These are phyloP conservation scores for Conus canariensis DNA, from an alignment of 2,888 invertebrate genomes.

Conservation along the genomic window DNA sequence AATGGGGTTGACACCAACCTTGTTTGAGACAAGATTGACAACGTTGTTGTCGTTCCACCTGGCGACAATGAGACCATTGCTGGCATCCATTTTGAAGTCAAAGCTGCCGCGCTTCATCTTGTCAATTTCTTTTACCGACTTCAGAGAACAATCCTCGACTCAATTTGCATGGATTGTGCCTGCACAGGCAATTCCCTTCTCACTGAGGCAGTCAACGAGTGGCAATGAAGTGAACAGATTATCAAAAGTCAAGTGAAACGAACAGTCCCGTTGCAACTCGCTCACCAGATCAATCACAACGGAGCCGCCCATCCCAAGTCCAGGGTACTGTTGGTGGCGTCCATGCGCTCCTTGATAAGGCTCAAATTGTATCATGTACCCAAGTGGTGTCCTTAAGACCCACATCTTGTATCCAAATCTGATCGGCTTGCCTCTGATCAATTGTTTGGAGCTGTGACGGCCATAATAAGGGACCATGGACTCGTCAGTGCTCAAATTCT, in stretches of 20 bases:
- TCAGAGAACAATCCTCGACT: neutral
- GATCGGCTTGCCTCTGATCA: neutral
- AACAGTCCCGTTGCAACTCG: neutral
- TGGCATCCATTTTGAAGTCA: neutral
- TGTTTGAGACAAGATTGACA: constrained; percentile 13
- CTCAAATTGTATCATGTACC: neutral
- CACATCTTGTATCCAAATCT: neutral
- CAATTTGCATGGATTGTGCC: neutral
- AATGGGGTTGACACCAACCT: constrained; percentile 13
- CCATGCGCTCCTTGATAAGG: neutral
- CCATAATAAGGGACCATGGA: neutral
- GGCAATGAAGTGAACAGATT: neutral
- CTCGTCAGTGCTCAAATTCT: neutral
- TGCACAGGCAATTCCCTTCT: neutral
- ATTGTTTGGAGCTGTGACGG: neutral
- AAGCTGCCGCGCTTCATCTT: neutral
- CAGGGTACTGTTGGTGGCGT: neutral
- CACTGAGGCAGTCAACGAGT: neutral
- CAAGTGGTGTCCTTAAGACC: neutral
- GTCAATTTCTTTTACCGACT: constrained; percentile 29
- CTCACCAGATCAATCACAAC: neutral
- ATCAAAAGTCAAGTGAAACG: neutral
- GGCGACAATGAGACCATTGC: neutral
- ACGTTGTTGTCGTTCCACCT: constrained; percentile 6
- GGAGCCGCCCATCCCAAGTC: neutral